Conservation (phyloP, 2,113 vertebrate genomes). For the Ranitomeya variabilis region DNA sequence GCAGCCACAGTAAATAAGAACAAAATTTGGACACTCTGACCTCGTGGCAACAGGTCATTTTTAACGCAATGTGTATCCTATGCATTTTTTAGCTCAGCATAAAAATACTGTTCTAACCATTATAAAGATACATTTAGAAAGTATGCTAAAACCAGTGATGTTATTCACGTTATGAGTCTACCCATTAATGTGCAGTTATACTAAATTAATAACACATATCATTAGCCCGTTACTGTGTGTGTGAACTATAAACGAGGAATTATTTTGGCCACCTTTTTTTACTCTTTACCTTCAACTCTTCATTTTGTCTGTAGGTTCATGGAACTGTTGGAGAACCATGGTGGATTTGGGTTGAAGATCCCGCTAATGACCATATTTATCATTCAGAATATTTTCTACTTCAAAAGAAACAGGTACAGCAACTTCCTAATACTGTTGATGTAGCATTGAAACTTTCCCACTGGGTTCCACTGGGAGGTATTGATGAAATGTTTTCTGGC, state of each 20-base stretch:
- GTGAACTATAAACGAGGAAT: not conserved
- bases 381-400: constrained; percentile 97
- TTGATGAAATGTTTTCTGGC: not conserved
- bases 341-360: constrained; percentile 99
- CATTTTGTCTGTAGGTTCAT: constrained; percentile 78
- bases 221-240: too few relatives aligned
- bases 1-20: too few relatives aligned
- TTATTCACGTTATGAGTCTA: too few relatives aligned
- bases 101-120: too few relatives aligned
- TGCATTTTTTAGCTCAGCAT: too few relatives aligned
- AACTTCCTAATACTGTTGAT: not conserved
- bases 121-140: too few relatives aligned
- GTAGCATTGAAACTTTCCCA: not conserved
- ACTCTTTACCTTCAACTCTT: not conserved
- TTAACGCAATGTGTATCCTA: too few relatives aligned
- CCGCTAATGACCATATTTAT: constrained; percentile 97
- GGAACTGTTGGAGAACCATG: constrained; percentile 95
- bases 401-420: constrained; percentile 92
- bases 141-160: too few relatives aligned
- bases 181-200: too few relatives aligned
- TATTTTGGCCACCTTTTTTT: not conserved
- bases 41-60: too few relatives aligned
- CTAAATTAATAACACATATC: too few relatives aligned
- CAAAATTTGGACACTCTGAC: too few relatives aligned
- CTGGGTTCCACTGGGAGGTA: not conserved